Evolutionary conservation across 1,140 invertebrate genomes (phyloP).

Genomic region (Antheraea pernyi): DNA sequence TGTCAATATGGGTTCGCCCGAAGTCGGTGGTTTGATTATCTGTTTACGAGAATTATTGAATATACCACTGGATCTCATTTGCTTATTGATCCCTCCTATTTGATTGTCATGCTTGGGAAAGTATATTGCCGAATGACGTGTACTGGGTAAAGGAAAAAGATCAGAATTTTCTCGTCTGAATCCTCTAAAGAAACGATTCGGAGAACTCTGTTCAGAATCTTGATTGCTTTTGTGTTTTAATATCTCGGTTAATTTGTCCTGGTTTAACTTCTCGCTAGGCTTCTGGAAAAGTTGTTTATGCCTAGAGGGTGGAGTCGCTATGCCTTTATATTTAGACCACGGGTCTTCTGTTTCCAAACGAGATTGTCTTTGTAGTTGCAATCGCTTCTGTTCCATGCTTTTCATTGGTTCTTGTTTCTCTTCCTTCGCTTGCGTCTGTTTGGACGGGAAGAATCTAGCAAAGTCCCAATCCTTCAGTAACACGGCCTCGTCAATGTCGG

Average conservation of each 20-base stretch:
- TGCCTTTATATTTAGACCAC: conserved; percentile 72
- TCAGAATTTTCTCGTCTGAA: conserved; percentile 91
- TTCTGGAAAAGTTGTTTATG: conserved; percentile 67
- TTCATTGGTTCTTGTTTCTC: conserved; percentile 54
- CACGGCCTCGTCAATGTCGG: conserved; percentile 85
- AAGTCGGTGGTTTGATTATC: conserved; percentile 72
- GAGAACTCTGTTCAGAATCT: conserved; percentile 84
- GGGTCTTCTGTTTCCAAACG: conserved; percentile 69
- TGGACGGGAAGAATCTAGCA: conserved; percentile 87
- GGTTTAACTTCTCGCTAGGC: conserved; percentile 55
- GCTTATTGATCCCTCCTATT: conserved; percentile 61
- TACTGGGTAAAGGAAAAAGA: conserved; percentile 85
- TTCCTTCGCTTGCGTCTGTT: conserved; percentile 56
- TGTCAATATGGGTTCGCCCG: conserved; percentile 85
- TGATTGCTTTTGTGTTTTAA: conserved; percentile 80
- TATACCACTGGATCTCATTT: conserved; percentile 82
- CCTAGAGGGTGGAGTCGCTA: conserved; percentile 65
- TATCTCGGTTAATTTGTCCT: conserved; percentile 68
- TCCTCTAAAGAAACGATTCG: conserved; percentile 85
- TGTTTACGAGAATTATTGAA: conserved; percentile 83
- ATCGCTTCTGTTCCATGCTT: conserved; percentile 58
- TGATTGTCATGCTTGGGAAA: conserved; percentile 77
- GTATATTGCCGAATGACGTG: conserved; percentile 87
- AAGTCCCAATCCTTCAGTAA: conserved; percentile 91
- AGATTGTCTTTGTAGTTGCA: conserved; percentile 63